Base-by-base conservation (phyloP, 2,113 vertebrate genomes). In the Myanophis thanlyinensis region DNA sequence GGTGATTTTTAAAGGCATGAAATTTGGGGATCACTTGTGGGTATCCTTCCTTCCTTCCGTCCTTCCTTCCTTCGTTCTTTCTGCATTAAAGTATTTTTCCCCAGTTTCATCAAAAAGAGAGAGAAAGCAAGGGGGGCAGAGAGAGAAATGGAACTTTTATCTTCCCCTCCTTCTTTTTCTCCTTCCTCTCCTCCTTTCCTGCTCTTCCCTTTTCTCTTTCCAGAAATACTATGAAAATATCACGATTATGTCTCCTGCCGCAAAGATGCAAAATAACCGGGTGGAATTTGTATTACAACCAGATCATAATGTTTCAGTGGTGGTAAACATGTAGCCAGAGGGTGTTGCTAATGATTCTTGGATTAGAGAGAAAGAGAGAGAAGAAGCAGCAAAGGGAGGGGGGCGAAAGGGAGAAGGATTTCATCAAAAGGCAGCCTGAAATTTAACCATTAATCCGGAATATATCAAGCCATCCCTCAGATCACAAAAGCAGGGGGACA, bases 291-390 rank as follows among this genome's bases (percentile, higher is more conserved):
- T 98, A 98, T 98, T 98, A 98, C 98, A 98, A 98, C 97, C 97
- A 93, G 97, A 98, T 98, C 97, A 97, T 97, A 98, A 97, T 98
- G 98, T 98, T 97, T 98, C 98, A 97, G 97, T 97, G 97, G 97
- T 97, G 97, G 97, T 98, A 98, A 98, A 98, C 98, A 98, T 98
- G 98, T 98, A 98, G 98, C 98, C 97, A 98, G 98, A 98, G 98
- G 98, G 97, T 97, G 96, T 97, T 98, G 97, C 97, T 98, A 98
- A 98, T 98, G 98, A 98, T 97, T 97, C 97, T 95, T 96, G 97
- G 97, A 98, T 98, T 97, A 97, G 97, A 97, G 94, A 95, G 96
- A 95, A 88, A 91, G 5, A 40, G 52, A 51, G 48, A 56, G 48
- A 44, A 23, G 20, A 13, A 94, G 95, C 91, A 96, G 80, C 20